Evolutionary conservation across 1,140 invertebrate species (phyloP), one percentile per base, ranked within the genome.

Genomic region (Heliconius melpomene): DNA sequence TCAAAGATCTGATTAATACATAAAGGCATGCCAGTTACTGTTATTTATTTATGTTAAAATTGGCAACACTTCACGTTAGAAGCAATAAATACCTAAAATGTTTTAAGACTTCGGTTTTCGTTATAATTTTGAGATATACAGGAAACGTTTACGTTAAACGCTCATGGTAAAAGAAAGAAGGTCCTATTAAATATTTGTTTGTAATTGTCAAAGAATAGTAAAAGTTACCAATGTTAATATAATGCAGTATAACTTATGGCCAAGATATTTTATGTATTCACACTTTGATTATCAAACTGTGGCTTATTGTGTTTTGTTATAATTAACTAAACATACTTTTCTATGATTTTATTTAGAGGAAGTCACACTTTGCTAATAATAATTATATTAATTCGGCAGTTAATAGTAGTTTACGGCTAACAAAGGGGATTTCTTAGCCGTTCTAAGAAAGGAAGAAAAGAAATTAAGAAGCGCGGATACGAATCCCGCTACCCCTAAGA

Each of bases 271-370:
- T 54, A 50, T 57, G 85, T 90, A 89, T 83, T 86, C 84, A 84
- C 85, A 84, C 83, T 86, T 88, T 85, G 84, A 57, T 2, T 76
- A 75, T 50, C 85, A 87, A 89, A 90, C 86, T 88, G 82, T 86
- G 84, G 32, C 7, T 36, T 36, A 36, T 7, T 36, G 6, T 36
- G 16, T 60, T 40, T 23, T 76, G 8, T 32, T 71, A 71, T 71
- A 29, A 16, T 52, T 36, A 1, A 36, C 32, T 36, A 36, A 36
- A 36, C 6, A 36, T 36, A 36, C 32, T 36, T 36, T 36, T 36
- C 32, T 7, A 36, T 36, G 32, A 36, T 7, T 7, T 36, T 36
- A 36, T 36, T 36, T 36, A 36, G 32, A 36, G 32, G 7, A 36
- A 36, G 32, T 1, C 32, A 36, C 32, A 36, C 32, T 32, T 32